Conservation (phyloP, 2,113 vertebrate genomes). For the Megaleporinus macrocephalus region DNA sequence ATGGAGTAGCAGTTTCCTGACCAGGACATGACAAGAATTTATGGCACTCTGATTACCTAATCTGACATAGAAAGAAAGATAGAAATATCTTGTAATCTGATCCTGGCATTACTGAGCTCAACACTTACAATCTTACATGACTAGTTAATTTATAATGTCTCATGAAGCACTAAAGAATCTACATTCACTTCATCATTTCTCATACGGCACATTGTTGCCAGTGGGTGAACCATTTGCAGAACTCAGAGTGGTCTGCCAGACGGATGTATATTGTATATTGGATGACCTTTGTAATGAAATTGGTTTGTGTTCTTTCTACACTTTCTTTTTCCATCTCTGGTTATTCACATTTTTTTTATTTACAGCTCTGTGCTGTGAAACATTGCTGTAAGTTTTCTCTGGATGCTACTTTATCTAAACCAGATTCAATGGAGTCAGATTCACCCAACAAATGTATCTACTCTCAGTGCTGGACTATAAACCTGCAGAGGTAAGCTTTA, state of each 20-base stretch:
- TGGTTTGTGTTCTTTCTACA: background rate
- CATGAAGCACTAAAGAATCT: background rate
- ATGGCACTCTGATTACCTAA: too few species aligned
- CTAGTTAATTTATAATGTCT: background rate
- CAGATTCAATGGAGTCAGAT: background rate
- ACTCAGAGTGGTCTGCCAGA: background rate
- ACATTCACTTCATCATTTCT: background rate
- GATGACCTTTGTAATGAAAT: slow-evolving; percentile 34
- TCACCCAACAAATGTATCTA: background rate
- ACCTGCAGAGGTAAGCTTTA: background rate
- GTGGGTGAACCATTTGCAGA: background rate
- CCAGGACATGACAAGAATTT: too few species aligned
- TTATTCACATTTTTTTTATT: slow-evolving; percentile 27
- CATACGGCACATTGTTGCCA: background rate
- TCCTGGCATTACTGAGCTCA: background rate
- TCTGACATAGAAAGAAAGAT: too few species aligned
- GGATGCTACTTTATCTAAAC: background rate
- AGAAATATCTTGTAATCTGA: too few species aligned
- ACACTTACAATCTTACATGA: too few species aligned
- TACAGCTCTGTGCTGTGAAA: slow-evolving; percentile 8
- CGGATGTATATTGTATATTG: slow-evolving; percentile 8
- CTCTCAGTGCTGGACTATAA: background rate
- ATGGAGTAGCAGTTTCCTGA: too few species aligned
- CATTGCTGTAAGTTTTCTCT: background rate
- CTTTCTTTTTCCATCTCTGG: background rate